Evolutionary conservation across 2,888 invertebrate genomes (phyloP), one percentile per base, ranked within the genome.

Genomic region (Drosophila lacicola): DNA sequence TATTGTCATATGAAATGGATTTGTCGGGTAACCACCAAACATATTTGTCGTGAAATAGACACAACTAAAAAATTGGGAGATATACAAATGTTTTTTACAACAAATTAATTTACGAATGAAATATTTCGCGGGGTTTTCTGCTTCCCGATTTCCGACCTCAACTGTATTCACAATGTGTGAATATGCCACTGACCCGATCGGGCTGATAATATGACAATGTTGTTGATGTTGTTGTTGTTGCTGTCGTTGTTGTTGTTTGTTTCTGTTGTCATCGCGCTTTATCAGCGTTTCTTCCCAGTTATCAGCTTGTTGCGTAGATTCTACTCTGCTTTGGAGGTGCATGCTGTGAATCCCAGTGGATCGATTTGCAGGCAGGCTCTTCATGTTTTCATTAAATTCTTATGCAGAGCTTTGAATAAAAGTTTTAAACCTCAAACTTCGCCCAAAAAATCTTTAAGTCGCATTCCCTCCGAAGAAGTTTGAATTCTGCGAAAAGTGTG

Each of bases 1-100:
- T 4, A 14, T 37, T 9, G 37, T 9, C 29, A 36, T 9, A 2
- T 14, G 39, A 55, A 34, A 6, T 42, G 45, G 50, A 33, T 42
- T 71, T 14, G 33, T 33, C 29, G 74, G 73, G 61, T 62, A 67
- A 62, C 45, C 62, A 67, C 74, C 45, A 71, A 57, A 62, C 45
- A 45, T 46, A 39, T 42, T 68, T 70, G 62, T 39, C 46, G 60
- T 47, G 6, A 14, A 2, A 11, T 6, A 5, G 25, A 29, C 9
- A 25, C 21, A 25, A 11, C 41, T 21, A 47, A 54, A 45, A 58
- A 34, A 19, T 6, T 46, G 11, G 2, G 45, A 54, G 50, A 45
- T 41, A 46, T 72, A 60, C 51, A 41, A 47, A 39, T 41, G 8
- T 29, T 29, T 4, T 19, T 44, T 66, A 62, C 62, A 58, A 62